Evolutionary conservation across 2,113 vertebrate genomes (phyloP).

Genomic region (Heteronetta atricapilla): DNA sequence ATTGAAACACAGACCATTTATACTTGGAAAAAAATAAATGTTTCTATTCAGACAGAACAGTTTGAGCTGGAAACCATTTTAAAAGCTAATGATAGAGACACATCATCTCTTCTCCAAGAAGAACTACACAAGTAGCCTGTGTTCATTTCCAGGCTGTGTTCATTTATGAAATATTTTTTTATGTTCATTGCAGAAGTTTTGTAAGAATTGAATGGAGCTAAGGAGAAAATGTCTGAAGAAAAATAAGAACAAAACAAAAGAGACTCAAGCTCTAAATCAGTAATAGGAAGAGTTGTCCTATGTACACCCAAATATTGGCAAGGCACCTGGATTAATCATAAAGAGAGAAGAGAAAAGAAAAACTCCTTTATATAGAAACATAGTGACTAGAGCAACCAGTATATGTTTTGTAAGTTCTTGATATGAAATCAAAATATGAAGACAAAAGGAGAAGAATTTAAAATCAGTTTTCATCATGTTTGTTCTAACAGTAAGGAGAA

Average conservation of each 20-base stretch:
- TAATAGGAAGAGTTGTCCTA: neutral
- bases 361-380: neutral
- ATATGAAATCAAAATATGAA: neutral
- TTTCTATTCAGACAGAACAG: neutral
- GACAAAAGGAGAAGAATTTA: neutral
- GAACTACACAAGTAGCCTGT: neutral
- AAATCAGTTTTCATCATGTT: neutral
- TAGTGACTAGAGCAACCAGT: rapidly evolving
- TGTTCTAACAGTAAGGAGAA: neutral
- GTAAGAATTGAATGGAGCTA: neutral
- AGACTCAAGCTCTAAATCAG: neutral
- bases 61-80: slow-evolving; percentile 3
- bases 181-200: neutral
- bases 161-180: neutral
- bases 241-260: neutral
- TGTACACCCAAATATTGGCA: neutral
- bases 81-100: neutral
- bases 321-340: neutral
- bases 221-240: neutral
- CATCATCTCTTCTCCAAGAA: neutral
- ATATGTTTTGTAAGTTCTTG: neutral
- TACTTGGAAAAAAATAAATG: neutral
- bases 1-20: slow-evolving; percentile 40
- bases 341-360: neutral
- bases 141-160: neutral